These are phyloP conservation scores for Motacilla alba DNA, from an alignment of 2,113 vertebrate species.

Conservation along the genomic window DNA sequence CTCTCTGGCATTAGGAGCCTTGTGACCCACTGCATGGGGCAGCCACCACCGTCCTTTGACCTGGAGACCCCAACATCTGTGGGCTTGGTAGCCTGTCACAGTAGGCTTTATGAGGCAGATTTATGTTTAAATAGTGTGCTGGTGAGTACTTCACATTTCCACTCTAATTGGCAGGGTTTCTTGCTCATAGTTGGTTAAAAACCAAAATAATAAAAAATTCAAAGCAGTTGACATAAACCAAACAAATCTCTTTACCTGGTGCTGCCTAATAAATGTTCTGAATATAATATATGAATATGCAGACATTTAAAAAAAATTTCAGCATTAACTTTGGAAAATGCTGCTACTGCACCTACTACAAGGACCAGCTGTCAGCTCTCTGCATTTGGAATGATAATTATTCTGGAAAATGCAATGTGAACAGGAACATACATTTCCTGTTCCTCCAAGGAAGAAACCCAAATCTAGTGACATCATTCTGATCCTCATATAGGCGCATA, in stretches of 20 bases:
- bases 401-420: accelerated
- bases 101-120: not conserved
- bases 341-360: not conserved
- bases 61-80: slow-evolving; percentile 24
- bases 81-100: not conserved
- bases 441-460: not conserved
- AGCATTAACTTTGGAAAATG: not conserved
- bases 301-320: not conserved
- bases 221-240: not conserved
- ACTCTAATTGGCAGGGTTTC: not conserved
- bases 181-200: not conserved
- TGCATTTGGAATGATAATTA: not conserved
- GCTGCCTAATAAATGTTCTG: not conserved
- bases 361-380: not conserved
- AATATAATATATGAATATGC: not conserved
- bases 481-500: not conserved
- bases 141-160: not conserved
- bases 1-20: not conserved
- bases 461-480: not conserved
- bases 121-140: not conserved
- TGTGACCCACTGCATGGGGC: slow-evolving; percentile 23
- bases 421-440: not conserved
- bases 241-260: not conserved
- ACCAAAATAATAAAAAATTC: not conserved
- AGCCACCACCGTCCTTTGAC: not conserved